These are phyloP conservation scores for Catalaphyllia jardinei DNA, from an alignment of 64 coral and sea anemone genomes.

Conservation along the genomic window DNA sequence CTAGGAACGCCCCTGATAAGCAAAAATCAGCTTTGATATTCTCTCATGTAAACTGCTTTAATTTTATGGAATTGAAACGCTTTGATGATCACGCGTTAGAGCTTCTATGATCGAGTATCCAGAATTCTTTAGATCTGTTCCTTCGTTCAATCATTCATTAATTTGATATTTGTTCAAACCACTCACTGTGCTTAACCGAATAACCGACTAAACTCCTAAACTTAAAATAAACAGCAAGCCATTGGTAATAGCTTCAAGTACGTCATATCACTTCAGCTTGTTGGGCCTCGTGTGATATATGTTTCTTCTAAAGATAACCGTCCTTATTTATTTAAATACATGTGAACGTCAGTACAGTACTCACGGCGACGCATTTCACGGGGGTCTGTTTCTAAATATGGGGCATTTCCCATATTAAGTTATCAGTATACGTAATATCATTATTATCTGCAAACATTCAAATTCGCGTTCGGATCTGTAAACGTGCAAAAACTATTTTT, in stretches of 20 bases:
- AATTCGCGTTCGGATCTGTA: background rate
- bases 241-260: background rate
- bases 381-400: background rate
- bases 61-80: background rate
- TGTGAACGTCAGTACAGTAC: background rate
- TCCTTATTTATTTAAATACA: slow-evolving; percentile 12
- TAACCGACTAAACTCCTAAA: background rate
- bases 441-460: background rate
- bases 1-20: no score
- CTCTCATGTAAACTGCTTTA: background rate
- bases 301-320: slow-evolving; percentile 25
- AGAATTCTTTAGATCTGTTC: background rate
- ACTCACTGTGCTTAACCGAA: slow-evolving; percentile 4
- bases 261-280: background rate
- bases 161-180: slow-evolving; percentile 25
- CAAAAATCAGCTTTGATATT: no score
- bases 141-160: background rate
- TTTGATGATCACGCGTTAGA: background rate
- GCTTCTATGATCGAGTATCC: background rate
- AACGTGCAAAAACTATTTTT: background rate
- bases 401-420: background rate
- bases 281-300: background rate
- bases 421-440: background rate
- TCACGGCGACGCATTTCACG: background rate
- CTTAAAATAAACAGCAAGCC: background rate